Evolutionary conservation across 2,797 vertebrate genomes (phyloP).

Genomic region (Notolepis coatsorum): DNA sequence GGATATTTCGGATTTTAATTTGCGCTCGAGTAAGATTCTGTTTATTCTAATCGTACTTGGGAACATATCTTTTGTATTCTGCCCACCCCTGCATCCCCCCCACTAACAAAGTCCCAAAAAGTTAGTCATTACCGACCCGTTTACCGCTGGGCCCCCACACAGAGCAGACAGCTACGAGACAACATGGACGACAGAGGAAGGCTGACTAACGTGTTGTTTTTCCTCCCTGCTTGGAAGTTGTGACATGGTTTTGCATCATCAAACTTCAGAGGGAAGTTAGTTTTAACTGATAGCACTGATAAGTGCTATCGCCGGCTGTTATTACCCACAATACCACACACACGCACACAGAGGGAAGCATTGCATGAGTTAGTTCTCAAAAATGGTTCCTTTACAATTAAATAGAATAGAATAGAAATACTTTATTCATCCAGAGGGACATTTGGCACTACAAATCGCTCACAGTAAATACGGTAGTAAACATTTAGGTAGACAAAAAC

Average conservation of each 20-base stretch:
- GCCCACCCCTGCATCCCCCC: constrained; percentile 5
- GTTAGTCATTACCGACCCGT: background rate
- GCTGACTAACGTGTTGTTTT: constrained; percentile 42
- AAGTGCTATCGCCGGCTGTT: background rate
- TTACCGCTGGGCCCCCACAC: background rate
- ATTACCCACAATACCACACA: background rate
- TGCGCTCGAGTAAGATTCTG: background rate
- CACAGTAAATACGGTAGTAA: too few species aligned
- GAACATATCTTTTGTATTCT: background rate
- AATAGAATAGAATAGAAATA: background rate
- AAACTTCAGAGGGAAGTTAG: constrained; percentile 30
- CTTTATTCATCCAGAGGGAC: too few species aligned
- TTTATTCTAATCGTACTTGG: background rate
- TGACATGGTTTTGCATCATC: constrained; percentile 47
- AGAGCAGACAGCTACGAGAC: constrained; percentile 7
- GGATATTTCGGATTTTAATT: too few species aligned
- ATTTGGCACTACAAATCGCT: too few species aligned
- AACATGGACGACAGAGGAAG: constrained; percentile 38
- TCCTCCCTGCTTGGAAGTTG: constrained; percentile 46
- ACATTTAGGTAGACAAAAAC: too few species aligned
- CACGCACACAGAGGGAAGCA: background rate
- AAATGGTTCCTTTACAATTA: constrained; percentile 3
- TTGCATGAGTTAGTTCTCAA: constrained; percentile 2
- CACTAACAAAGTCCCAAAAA: too few species aligned
- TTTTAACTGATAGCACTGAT: constrained; percentile 14